phyloP scores from a whole-genome alignment of 1,140 invertebrate genomes.

The Brachionus asplanchnoidis region DNA sequence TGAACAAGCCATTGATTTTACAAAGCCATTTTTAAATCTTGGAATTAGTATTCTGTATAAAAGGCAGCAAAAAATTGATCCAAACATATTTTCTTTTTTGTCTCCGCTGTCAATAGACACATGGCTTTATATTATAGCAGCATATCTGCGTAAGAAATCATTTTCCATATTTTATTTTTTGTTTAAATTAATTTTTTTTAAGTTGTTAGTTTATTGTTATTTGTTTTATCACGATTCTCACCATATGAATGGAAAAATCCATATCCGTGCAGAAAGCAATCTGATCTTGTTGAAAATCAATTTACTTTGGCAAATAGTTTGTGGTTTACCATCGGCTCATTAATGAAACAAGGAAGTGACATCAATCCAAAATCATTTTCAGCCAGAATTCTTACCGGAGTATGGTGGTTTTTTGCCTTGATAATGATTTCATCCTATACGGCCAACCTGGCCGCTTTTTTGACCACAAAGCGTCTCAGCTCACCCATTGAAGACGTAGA shows the following conservation, averaged over 20 bases:
- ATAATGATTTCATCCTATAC: constrained; percentile 97
- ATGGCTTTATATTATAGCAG: constrained; percentile 56
- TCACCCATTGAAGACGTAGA: constrained; percentile 71
- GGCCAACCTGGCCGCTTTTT: constrained; percentile 91
- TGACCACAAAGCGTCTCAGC: constrained; percentile 87
- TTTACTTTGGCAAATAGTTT: constrained; percentile 86
- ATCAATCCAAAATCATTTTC: constrained; percentile 65
- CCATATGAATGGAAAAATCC: constrained; percentile 95
- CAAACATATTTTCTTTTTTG: constrained; percentile 39
- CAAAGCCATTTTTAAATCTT: constrained; percentile 84
- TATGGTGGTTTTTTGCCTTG: constrained; percentile 99
- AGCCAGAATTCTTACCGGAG: constrained; percentile 86
- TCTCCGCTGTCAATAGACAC: constrained; percentile 51
- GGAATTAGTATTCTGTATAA: constrained; percentile 64
- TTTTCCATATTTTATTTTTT: neutral
- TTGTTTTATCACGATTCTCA: constrained; percentile 90
- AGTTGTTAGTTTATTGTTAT: constrained; percentile 83
- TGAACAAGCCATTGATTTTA: constrained; percentile 87
- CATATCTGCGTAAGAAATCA: constrained; percentile 52
- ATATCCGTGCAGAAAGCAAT: constrained; percentile 77
- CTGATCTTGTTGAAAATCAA: constrained; percentile 76
- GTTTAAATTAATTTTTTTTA: neutral
- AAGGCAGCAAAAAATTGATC: constrained; percentile 65
- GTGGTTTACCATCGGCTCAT: constrained; percentile 81
- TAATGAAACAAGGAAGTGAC: constrained; percentile 50